Base-by-base conservation (phyloP, 2,113 vertebrate genomes). In the Promerops cafer region DNA sequence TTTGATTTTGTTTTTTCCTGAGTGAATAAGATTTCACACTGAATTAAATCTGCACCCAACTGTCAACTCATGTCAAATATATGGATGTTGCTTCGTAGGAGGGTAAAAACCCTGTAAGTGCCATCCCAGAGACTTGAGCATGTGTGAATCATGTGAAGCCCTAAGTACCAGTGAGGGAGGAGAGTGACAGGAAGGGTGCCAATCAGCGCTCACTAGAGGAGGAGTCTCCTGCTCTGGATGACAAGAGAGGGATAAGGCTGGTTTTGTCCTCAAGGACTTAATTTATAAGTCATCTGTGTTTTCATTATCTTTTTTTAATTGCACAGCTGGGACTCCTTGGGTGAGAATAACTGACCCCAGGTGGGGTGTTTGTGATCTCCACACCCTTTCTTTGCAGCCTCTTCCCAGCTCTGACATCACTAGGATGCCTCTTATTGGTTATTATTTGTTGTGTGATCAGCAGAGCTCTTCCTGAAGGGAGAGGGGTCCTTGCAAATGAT, bases 361-460 rank as follows among this genome's bases (percentile, higher is more conserved):
- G 83, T n/a, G n/a, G 77, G 76, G 60, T 52, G 71, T 68, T 93
- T 87, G 64, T 83, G 56, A 35, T 78, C 77, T 50, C 80, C 88
- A 68, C 53, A 42, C 76, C 68, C 88, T 81, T 75, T 83, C 79
- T 59, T 52, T 65, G 64, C 71, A 85, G 47, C 31, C 27, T 74
- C 20, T 94, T 92, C 81, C 42, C 86, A 86, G 78, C 87, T 85
- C 93, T 83, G 87, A 79, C 66, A 31, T 94, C 91, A 85, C 75
- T 50, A n/a, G 75, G 83, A 68, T 77, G 86, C 78, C 54, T 93
- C 64, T 70, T 10, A 35, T 69, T 85, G n/a, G 53, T 82, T 81
- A 68, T 50, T 61, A 12, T 33, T 45, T 68, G n/a, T 35, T 1
- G 3, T 61, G 57, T 2, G 2, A 33, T 27, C 60, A 59, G 85